Percentiles rank a stretch among this genome's conserved stretches.
Conservation (phyloP, 2,797 vertebrate genomes). For the Typhlichthys eigenmanni region DNA sequence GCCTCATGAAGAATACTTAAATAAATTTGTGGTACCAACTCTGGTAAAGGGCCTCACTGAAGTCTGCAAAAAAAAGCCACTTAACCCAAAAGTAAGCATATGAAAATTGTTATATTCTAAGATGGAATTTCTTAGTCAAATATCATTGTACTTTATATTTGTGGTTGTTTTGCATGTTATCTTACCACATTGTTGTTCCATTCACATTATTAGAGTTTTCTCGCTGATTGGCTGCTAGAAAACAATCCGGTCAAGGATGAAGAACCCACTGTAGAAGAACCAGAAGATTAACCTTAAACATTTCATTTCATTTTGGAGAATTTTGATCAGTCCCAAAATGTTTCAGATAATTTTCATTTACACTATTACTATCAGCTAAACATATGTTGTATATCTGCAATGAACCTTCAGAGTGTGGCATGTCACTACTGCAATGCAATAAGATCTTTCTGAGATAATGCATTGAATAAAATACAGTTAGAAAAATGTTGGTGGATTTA, state of each 20-base stretch:
- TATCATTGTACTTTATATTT: constrained; percentile 3
- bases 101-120: background rate
- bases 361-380: too few species aligned
- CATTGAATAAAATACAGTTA: too few species aligned
- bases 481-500: too few species aligned
- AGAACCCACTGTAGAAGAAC: constrained; percentile 41
- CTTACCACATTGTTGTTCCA: constrained; percentile 2
- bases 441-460: too few species aligned
- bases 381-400: too few species aligned
- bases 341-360: too few species aligned
- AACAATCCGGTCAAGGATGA: constrained; percentile 86
- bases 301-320: too few species aligned
- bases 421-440: too few species aligned
- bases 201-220: constrained; percentile 81
- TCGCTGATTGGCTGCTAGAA: constrained; percentile 91
- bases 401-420: too few species aligned
- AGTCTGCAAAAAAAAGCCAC: constrained; percentile 90
- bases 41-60: constrained; percentile 87
- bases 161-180: constrained; percentile 3
- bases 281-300: constrained; percentile 9
- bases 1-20: constrained; percentile 86
- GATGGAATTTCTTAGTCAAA: background rate
- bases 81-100: constrained; percentile 85
- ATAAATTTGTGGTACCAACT: constrained; percentile 81
- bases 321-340: too few species aligned